Evolutionary conservation across 2,113 vertebrate species (phyloP).

Genomic region (Caretta caretta): DNA sequence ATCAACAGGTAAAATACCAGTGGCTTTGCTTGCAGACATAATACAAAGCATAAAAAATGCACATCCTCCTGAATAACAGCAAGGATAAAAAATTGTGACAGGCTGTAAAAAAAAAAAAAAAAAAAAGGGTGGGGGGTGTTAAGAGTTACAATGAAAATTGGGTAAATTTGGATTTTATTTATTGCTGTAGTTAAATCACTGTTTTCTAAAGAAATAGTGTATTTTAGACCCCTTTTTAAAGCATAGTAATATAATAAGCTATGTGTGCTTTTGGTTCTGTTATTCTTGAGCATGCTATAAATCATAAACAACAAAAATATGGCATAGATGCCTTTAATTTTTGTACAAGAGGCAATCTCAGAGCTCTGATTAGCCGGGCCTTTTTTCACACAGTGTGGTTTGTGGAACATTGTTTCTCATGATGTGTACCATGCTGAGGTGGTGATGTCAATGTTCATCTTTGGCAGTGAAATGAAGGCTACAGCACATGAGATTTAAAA

Average conservation of each 20-base stretch:
- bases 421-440: background rate
- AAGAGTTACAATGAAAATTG: background rate
- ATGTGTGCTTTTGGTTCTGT: background rate
- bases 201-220: background rate
- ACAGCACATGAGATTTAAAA: background rate
- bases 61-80: background rate
- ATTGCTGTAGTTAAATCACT: background rate
- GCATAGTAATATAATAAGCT: background rate
- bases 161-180: background rate
- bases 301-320: background rate
- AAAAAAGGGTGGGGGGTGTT: too few relatives aligned
- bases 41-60: background rate
- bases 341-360: background rate
- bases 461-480: background rate
- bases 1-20: conserved; percentile 81
- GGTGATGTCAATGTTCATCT: background rate
- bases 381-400: background rate
- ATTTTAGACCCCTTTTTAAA: background rate
- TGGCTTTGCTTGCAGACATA: background rate
- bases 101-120: background rate
- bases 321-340: background rate
- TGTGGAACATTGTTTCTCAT: background rate
- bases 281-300: background rate
- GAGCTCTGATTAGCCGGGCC: background rate
- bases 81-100: background rate